A percentile compares a stretch with the other conserved stretches of the same genome.
Conservation (phyloP, 2,797 vertebrate genomes). For the Gymnodraco acuticeps region DNA sequence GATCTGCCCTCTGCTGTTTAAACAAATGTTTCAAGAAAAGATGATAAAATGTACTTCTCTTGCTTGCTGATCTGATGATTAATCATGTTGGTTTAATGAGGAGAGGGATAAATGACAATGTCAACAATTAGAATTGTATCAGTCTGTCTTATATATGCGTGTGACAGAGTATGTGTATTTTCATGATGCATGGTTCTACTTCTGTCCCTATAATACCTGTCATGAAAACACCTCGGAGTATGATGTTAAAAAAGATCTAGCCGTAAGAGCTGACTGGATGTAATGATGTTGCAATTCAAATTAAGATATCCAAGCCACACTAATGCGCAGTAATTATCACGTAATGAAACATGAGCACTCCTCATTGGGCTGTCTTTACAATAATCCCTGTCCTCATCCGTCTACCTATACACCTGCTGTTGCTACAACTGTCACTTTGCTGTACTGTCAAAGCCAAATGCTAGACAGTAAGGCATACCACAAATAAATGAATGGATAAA, state of each 20-base stretch:
- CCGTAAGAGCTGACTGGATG: constrained; percentile 30
- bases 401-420: constrained; percentile 32
- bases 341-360: constrained; percentile 72
- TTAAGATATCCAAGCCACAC: constrained; percentile 60
- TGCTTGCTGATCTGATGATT: constrained; percentile 77
- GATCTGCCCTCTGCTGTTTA: constrained; percentile 63
- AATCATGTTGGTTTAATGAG: constrained; percentile 82
- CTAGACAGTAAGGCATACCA: too few relatives aligned
- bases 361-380: constrained; percentile 42
- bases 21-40: constrained; percentile 40
- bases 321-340: constrained; percentile 74
- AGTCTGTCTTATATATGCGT: constrained; percentile 43
- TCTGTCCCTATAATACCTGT: constrained; percentile 64
- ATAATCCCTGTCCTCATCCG: constrained; percentile 59
- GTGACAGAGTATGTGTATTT: neutral
- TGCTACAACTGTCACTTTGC: neutral
- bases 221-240: constrained; percentile 73
- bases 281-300: constrained; percentile 58
- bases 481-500: neutral
- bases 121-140: constrained; percentile 76
- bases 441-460: neutral
- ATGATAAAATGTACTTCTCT: constrained; percentile 68
- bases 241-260: constrained; percentile 52
- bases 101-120: constrained; percentile 78
- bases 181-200: constrained; percentile 25